Conservation (phyloP, 2,888 invertebrate species). For the Oithona nana region DNA sequence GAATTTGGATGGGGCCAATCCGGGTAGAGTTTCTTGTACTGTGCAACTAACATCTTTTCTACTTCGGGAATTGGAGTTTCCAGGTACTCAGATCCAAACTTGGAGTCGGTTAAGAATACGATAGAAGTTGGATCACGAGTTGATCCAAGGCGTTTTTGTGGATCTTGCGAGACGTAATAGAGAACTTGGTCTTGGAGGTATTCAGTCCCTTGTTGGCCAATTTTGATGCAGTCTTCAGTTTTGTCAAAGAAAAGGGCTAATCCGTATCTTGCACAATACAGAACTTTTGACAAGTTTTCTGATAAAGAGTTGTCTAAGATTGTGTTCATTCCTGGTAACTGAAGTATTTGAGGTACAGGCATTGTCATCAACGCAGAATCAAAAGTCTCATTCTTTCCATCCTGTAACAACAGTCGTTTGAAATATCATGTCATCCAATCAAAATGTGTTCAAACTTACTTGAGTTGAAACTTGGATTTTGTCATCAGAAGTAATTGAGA, state of each 20-base stretch:
- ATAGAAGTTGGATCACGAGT: constrained; percentile 25
- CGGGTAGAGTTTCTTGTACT: constrained; percentile 26
- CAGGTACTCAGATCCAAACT: constrained; percentile 28
- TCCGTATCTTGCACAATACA: constrained; percentile 31
- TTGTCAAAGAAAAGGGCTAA: constrained; percentile 29
- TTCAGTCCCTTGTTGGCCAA: constrained; percentile 23
- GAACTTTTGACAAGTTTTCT: constrained; percentile 22
- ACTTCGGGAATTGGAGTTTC: constrained; percentile 27
- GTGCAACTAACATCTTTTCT: constrained; percentile 25
- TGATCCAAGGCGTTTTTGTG: constrained; percentile 26
- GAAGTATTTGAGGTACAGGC: constrained; percentile 31
- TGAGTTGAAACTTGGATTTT: neutral
- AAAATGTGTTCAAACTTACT: neutral
- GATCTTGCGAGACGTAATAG: constrained; percentile 30
- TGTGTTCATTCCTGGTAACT: constrained; percentile 26
- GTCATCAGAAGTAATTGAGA: neutral
- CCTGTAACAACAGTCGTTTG: neutral
- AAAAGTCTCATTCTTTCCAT: constrained; percentile 23
- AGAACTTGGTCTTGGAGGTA: constrained; percentile 28
- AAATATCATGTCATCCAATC: neutral
- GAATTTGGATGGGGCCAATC: constrained; percentile 27
- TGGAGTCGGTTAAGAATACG: constrained; percentile 30
- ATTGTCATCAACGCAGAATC: constrained; percentile 30
- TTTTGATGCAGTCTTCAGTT: constrained; percentile 21
- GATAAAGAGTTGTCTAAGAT: neutral